These are phyloP conservation scores for Esox lucius DNA, from an alignment of 2,797 vertebrate genomes.

Conservation along the genomic window DNA sequence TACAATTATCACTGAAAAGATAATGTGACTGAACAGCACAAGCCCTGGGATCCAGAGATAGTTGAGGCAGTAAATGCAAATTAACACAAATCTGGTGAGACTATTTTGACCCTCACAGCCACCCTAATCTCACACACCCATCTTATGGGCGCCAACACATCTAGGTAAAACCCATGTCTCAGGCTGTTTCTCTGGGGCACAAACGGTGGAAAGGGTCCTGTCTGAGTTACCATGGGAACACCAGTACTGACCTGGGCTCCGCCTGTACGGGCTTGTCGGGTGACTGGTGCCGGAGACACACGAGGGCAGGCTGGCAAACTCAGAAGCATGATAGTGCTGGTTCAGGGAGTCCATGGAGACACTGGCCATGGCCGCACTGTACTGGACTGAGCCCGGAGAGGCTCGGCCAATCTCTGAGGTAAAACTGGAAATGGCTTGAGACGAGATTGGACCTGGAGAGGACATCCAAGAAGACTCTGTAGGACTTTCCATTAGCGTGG, in stretches of 20 bases:
- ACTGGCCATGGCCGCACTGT: slow-evolving; percentile 39
- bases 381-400: slow-evolving; percentile 50
- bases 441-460: slow-evolving; percentile 24
- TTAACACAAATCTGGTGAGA: too few relatives aligned
- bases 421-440: slow-evolving; percentile 64
- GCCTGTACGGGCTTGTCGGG: slow-evolving; percentile 60
- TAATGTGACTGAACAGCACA: too few relatives aligned
- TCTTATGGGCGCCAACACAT: too few relatives aligned
- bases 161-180: too few relatives aligned
- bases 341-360: background rate
- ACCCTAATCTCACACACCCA: too few relatives aligned
- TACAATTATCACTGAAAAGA: too few relatives aligned
- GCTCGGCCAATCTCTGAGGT: slow-evolving; percentile 57
- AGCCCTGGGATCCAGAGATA: too few relatives aligned
- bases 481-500: slow-evolving; percentile 45
- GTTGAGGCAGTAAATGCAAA: too few relatives aligned
- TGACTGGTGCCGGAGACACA: slow-evolving; percentile 58
- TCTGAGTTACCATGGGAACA: background rate
- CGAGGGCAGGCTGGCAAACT: slow-evolving; percentile 52
- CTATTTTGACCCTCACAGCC: too few relatives aligned
- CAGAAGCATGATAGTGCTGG: background rate
- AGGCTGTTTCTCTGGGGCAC: too few relatives aligned
- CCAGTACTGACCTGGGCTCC: slow-evolving; percentile 70
- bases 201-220: too few relatives aligned
- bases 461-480: slow-evolving; percentile 49